Conservation (phyloP, 2,888 invertebrate genomes). For the Labia minor region DNA sequence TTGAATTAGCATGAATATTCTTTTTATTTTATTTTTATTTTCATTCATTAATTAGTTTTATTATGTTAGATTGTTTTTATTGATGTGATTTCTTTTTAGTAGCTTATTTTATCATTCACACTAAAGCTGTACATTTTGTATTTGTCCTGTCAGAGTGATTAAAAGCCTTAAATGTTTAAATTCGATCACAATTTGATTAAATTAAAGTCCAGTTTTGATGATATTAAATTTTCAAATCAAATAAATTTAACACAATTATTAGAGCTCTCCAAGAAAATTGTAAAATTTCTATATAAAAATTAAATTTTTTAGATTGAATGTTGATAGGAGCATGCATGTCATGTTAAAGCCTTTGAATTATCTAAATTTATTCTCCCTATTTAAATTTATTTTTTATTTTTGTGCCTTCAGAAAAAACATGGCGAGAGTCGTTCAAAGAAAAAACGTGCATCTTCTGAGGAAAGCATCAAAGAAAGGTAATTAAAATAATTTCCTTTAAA, state of each 20-base stretch:
- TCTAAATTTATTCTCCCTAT: neutral
- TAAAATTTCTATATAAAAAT: no score
- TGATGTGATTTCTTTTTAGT: conserved; percentile 18
- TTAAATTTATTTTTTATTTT: conserved; percentile 29
- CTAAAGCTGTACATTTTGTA: neutral
- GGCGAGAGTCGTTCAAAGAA: conserved; percentile 37
- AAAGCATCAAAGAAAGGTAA: conserved; percentile 47
- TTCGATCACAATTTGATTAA: no score
- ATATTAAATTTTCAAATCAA: neutral
- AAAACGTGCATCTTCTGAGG: conserved; percentile 44
- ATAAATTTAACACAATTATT: neutral
- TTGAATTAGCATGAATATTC: neutral
- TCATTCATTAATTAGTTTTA: neutral
- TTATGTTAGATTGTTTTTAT: neutral
- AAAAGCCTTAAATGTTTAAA: neutral
- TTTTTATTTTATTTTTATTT: conserved; percentile 14
- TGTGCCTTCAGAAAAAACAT: conserved; percentile 45
- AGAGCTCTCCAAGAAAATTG: neutral
- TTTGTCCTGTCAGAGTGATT: neutral
- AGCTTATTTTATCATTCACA: conserved; percentile 13
- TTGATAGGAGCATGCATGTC: conserved; percentile 6
- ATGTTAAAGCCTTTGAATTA: neutral
- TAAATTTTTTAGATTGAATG: conserved; percentile 3
- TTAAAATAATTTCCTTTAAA: no score
- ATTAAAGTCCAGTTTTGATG: no score